Base-by-base conservation (phyloP, 2,797 vertebrate genomes). In the Phoxinus dragarum region DNA sequence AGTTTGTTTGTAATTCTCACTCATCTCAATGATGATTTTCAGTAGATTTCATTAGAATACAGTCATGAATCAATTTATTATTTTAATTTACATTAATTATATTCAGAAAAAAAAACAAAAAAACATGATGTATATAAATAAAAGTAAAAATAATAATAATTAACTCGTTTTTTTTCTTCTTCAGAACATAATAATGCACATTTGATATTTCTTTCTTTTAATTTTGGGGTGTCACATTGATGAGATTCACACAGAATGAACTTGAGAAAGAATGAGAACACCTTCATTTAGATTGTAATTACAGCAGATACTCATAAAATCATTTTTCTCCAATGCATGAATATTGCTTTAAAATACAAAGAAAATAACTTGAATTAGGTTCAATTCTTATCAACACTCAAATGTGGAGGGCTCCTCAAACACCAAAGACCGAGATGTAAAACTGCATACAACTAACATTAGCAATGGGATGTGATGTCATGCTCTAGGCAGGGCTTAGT, bases 401-500 rank as follows among this genome's bases (percentile, higher is more conserved):
- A 17, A 47, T 72, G 27, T n/a, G 1, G 38, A 42, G 6, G 36
- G 31, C 23, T 42, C 42, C 68, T 71, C 68, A 42, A 71, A 42
- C 21, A 42, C 38, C 23, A 38, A 40, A 69, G 5, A 52, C 49
- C 4, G 5, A 47, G n/a, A 9, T 2, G 7, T 49, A 31, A 34
- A 21, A 74, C 8, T 19, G 31, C 44, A 56, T 9, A 12, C 1
- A 34, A 44, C n/a, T 10, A 40, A 40, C 75, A 59, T 59, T 7
- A 38, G 34, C 21, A n/a, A 40, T 23, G 59, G 75, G 75, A 77
- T 56, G 75, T 40, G 75, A 59, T 59, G 52, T 59, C 75, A 77
- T 16, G 75, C 75, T 40, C 36, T 8, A 27, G 38, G 38, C 38
- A 40, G 5, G 23, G 52, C 44, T 47, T 47, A 77, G 27, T 40